Base-by-base conservation (phyloP, 2,113 vertebrate species). In the Oryzias woworae region DNA sequence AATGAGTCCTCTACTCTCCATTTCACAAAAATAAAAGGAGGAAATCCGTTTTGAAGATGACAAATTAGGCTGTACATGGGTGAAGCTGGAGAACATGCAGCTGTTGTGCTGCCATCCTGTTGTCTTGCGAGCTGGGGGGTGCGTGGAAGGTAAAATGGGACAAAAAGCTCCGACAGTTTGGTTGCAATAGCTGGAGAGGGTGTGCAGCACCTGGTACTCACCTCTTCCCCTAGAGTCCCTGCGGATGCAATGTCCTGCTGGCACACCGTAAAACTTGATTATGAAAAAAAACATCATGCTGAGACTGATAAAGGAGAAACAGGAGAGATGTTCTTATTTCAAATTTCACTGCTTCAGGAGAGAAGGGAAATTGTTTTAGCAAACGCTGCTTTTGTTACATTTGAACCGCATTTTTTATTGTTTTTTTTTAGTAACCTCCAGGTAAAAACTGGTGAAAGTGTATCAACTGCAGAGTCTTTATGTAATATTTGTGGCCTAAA, bases 251-350 rank as follows among this genome's bases (percentile, higher is more conserved):
- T 42, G 71, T 77, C 83, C 84, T 63, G 85, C 83, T 78, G 82
- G 67, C 71, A 68, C 54, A 64, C 82, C 74, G 71, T 91, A 88
- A 91, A 91, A 92, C 82, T 85, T 86, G 85, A 90, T 87, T 90
- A 85, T 89, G 77, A 83, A 87, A 89, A 90, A 89, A 81, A 82
- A 73, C 78, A 24, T 53, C 90, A 90, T 42, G 83, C 89, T 88
- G 89, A 59, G 88, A 73, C 67, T 69, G 73, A 83, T 88, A 87
- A 80, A 87, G 66, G 46, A 36, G 66, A 74, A 78, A 80, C 73
- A 77, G 61, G 31, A 26, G 28, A 63, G 54, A 69, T 72, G 62
- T 72, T 69, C 80, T 77, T 75, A 71, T 82, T 66, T 68, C 75
- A 24, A 79, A 58, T 69, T 78, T 71, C 51, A 41, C 61, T 75